These are phyloP conservation scores for Tachysurus vachellii DNA, from an alignment of 2,113 vertebrate species.

Conservation along the genomic window DNA sequence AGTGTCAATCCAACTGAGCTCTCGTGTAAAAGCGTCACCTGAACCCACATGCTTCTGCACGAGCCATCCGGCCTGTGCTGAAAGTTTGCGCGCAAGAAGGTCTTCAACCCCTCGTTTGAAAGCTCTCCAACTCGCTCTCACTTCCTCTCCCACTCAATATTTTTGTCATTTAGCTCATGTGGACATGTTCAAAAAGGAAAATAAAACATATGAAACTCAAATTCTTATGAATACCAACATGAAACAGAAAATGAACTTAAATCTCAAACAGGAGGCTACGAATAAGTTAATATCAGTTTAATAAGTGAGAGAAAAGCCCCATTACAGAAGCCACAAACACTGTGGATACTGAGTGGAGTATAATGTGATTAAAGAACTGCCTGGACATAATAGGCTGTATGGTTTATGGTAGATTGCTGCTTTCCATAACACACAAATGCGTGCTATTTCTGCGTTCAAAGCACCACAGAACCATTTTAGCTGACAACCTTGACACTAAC, in stretches of 20 bases:
- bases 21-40: slow-evolving; percentile 21
- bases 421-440: slow-evolving; percentile 27
- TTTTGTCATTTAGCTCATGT: neutral
- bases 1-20: neutral
- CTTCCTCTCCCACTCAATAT: neutral
- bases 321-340: neutral
- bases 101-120: slow-evolving; percentile 20
- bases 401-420: neutral
- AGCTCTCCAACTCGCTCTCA: neutral
- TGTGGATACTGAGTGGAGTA: neutral
- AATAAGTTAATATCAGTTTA: slow-evolving; percentile 9
- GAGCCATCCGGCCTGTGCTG: neutral
- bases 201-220: neutral
- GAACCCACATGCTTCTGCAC: slow-evolving; percentile 3
- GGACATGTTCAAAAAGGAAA: neutral
- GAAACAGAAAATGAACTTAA: neutral
- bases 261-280: neutral
- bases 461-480: slow-evolving; percentile 31
- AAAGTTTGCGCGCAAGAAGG: slow-evolving; percentile 13
- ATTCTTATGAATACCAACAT: neutral
- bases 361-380: slow-evolving; percentile 23
- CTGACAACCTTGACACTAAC: slow-evolving; percentile 32
- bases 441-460: slow-evolving; percentile 29
- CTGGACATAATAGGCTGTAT: neutral
- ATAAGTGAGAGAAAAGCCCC: neutral